Percentiles rank a stretch among this genome's conserved stretches.
These are phyloP conservation scores for Troides oblongomaculatus DNA, from an alignment of 2,888 invertebrate genomes.

Conservation along the genomic window DNA sequence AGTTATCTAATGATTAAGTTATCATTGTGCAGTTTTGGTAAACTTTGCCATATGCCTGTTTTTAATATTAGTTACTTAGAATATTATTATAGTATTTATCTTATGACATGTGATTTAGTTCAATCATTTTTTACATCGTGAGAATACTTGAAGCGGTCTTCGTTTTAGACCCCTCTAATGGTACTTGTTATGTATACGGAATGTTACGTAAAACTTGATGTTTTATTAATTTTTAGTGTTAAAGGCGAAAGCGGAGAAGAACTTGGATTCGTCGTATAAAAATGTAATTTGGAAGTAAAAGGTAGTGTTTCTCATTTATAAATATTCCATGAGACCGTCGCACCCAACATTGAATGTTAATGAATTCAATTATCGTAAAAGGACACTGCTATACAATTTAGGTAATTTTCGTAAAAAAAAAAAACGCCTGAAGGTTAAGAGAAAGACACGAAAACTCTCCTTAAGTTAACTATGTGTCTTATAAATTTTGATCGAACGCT, in stretches of 20 bases:
- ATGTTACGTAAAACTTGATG: not conserved
- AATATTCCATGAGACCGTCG: slow-evolving; percentile 1
- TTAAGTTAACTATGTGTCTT: not conserved
- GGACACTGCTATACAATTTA: not conserved
- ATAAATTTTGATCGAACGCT: too few relatives aligned
- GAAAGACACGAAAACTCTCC: not conserved
- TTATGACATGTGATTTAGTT: too few relatives aligned
- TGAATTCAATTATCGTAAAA: not conserved
- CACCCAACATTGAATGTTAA: not conserved
- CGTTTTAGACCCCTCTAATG: not conserved
- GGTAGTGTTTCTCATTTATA: slow-evolving; percentile 1
- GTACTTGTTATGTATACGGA: too few relatives aligned
- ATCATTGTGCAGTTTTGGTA: too few relatives aligned
- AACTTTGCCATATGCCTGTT: too few relatives aligned
- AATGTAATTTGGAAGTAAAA: slow-evolving; percentile 1
- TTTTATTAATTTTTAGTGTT: not conserved
- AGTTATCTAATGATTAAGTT: too few relatives aligned
- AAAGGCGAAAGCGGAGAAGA: not conserved
- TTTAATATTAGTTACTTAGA: too few relatives aligned
- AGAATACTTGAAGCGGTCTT: too few relatives aligned
- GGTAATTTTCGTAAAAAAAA: not conserved
- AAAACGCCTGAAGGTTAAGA: not conserved
- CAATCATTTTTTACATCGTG: too few relatives aligned
- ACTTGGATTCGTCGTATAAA: not conserved
- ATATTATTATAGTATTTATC: too few relatives aligned